Conservation (phyloP, 2,113 vertebrate genomes). For the Arvicanthis niloticus region DNA sequence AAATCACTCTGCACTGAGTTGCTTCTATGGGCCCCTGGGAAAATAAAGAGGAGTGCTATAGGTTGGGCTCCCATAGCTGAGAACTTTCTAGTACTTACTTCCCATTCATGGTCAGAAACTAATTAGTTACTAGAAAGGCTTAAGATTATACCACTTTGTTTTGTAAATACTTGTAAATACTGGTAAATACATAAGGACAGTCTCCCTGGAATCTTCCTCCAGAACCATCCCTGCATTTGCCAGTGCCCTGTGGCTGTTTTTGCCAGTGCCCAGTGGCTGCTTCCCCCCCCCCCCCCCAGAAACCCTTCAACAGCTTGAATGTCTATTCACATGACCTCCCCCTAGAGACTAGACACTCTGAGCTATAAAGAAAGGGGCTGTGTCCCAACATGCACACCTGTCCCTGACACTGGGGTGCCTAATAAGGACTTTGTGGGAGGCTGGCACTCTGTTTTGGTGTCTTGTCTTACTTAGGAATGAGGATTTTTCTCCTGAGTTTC, state of each 20-base stretch:
- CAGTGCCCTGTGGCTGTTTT: background rate
- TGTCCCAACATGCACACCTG: background rate
- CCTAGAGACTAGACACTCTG: background rate
- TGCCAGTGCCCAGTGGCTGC: too few relatives aligned
- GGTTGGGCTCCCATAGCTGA: background rate
- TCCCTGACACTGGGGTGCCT: rapidly evolving
- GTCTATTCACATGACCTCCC: background rate
- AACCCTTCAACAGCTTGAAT: background rate
- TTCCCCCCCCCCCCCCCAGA: background rate
- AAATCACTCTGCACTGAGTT: background rate
- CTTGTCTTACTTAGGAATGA: background rate
- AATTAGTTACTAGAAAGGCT: background rate
- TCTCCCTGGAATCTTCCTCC: rapidly evolving
- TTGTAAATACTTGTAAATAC: background rate
- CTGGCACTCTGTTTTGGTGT: background rate
- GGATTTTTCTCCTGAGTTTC: background rate
- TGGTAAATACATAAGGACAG: background rate
- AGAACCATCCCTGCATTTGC: background rate
- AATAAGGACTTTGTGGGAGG: background rate
- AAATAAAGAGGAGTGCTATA: background rate
- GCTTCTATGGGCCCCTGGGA: background rate
- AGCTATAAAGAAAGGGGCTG: background rate
- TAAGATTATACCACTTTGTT: background rate
- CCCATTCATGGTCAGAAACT: background rate
- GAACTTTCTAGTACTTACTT: background rate